Percentiles rank a stretch among this genome's conserved stretches.
phyloP scores from a whole-genome alignment of 2,888 invertebrate species.

The Baccha elongata region DNA sequence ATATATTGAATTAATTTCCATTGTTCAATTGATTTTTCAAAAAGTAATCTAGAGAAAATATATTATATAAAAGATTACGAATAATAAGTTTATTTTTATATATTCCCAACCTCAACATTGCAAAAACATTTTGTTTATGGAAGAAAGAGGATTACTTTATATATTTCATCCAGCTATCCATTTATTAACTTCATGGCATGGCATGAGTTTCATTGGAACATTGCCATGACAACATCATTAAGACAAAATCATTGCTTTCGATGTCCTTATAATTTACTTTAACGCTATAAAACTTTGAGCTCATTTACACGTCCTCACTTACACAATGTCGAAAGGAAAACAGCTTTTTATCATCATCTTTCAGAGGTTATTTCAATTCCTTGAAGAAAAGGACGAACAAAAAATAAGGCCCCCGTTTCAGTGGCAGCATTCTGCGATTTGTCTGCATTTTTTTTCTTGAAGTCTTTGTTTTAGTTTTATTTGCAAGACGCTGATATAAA shows the following conservation, averaged over 20 bases:
- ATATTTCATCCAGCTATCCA: not conserved
- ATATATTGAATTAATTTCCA: too few species aligned
- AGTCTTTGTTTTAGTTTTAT: not conserved
- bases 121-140: too few species aligned
- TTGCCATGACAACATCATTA: conserved; percentile 24
- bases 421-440: not conserved
- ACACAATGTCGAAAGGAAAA: not conserved
- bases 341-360: not conserved
- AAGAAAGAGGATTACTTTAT: not conserved
- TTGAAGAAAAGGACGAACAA: not conserved
- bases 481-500: not conserved
- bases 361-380: not conserved
- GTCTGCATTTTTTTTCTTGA: not conserved
- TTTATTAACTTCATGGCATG: not conserved
- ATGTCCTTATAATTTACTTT: conserved; percentile 41
- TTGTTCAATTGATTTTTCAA: too few species aligned
- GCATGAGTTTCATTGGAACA: not conserved
- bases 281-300: not conserved
- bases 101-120: too few species aligned
- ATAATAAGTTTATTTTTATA: too few species aligned
- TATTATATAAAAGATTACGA: too few species aligned
- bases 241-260: not conserved
- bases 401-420: not conserved
- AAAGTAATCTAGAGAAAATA: too few species aligned
- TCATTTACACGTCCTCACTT: not conserved